These are phyloP conservation scores for Lipophrys pholis DNA, from an alignment of 2,113 vertebrate species.

Conservation along the genomic window DNA sequence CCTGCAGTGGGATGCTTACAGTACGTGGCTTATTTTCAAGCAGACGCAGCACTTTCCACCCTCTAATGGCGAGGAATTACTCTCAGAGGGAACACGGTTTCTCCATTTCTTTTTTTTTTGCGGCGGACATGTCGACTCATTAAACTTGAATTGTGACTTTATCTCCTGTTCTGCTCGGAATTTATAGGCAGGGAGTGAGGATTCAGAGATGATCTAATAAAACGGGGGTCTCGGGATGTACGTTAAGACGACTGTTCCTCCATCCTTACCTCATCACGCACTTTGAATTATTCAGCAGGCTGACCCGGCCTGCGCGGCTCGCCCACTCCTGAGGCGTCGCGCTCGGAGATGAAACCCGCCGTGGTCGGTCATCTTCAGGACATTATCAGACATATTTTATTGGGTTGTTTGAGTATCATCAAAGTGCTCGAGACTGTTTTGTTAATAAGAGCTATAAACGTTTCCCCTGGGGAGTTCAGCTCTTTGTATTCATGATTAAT, in stretches of 20 bases:
- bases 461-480: conserved; percentile 12
- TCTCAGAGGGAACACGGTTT: conserved; percentile 53
- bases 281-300: conserved; percentile 69
- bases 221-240: conserved; percentile 54
- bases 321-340: conserved; percentile 12
- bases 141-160: conserved; percentile 69
- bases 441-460: conserved; percentile 52
- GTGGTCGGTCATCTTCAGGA: conserved; percentile 44
- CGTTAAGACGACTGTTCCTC: conserved; percentile 49
- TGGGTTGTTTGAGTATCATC: conserved; percentile 49
- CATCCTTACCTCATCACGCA: conserved; percentile 40
- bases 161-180: conserved; percentile 53
- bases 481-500: conserved; percentile 35
- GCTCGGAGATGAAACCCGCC: conserved; percentile 31
- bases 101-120: conserved; percentile 60
- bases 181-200: conserved; percentile 47
- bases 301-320: conserved; percentile 32
- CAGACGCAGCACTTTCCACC: conserved; percentile 37
- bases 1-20: conserved; percentile 3
- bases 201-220: conserved; percentile 62
- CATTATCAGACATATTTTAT: conserved; percentile 42
- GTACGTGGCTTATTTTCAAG: conserved; percentile 29
- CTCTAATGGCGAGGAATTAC: conserved; percentile 44
- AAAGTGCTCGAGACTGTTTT: conserved; percentile 36
- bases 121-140: conserved; percentile 69